Conservation (phyloP, 2,113 vertebrate species). For the Vidua macroura region DNA sequence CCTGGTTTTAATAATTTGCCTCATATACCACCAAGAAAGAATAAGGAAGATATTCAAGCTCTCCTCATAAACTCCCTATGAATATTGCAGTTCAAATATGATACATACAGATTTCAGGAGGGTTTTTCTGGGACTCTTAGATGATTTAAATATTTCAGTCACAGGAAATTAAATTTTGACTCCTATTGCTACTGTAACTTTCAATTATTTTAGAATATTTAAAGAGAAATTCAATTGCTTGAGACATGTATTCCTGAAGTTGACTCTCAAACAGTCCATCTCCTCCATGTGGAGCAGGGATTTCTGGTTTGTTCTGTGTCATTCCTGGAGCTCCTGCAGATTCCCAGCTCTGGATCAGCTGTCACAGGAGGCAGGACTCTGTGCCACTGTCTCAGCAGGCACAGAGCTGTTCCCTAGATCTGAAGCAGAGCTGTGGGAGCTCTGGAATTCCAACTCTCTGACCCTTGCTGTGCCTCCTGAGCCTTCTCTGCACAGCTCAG, state of each 20-base stretch:
- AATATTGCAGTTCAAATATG: not conserved
- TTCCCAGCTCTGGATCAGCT: not conserved
- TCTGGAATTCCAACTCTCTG: not conserved
- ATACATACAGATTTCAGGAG: not conserved
- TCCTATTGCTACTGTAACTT: not conserved
- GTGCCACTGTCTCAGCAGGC: not conserved
- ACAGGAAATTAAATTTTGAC: not conserved
- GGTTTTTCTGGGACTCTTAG: not conserved
- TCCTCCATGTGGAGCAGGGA: fast-evolving
- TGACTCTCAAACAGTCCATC: not conserved
- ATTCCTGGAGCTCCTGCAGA: not conserved
- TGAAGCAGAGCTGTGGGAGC: not conserved
- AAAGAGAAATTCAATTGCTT: not conserved
- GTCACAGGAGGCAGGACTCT: not conserved
- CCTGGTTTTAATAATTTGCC: not conserved
- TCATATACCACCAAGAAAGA: not conserved
- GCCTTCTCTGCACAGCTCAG: not conserved
- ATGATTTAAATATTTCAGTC: not conserved
- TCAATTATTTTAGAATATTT: not conserved
- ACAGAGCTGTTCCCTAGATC: not conserved
- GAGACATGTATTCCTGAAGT: not conserved
- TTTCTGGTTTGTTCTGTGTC: not conserved
- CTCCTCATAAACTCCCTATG: not conserved
- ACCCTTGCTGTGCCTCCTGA: not conserved
- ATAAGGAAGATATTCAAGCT: not conserved